A percentile compares a stretch with the other conserved stretches of the same genome.
These are phyloP conservation scores for Petrolisthes manimaculis DNA, from an alignment of 2,888 invertebrate genomes.

Conservation along the genomic window DNA sequence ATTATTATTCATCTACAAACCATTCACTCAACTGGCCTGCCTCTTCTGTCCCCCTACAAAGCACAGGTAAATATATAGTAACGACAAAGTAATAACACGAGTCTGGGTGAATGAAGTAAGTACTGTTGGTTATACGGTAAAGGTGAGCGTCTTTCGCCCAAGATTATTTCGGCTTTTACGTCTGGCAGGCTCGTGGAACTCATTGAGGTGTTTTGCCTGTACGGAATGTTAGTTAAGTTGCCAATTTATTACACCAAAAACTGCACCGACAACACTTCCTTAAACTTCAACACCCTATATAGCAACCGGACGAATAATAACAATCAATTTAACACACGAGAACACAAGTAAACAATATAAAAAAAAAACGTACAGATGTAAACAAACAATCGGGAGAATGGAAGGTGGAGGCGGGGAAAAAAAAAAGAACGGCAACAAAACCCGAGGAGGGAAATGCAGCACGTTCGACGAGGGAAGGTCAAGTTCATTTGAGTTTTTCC, in stretches of 20 bases:
- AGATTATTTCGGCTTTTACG: neutral
- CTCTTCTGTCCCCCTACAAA: too few species aligned
- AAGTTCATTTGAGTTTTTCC: constrained; percentile 6
- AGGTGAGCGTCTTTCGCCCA: too few species aligned
- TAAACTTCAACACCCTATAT: neutral
- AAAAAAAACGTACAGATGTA: too few species aligned
- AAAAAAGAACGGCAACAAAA: constrained; percentile 1
- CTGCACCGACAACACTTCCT: neutral
- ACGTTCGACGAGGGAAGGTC: neutral
- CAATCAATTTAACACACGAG: too few species aligned
- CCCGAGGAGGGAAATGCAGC: neutral
- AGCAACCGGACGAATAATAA: too few species aligned
- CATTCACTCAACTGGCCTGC: too few species aligned
- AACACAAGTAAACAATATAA: neutral
- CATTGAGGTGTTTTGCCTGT: constrained; percentile 10
- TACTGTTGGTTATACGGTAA: too few species aligned
- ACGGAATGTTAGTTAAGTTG: constrained; percentile 5
- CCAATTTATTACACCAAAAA: constrained; percentile 1
- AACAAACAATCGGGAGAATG: neutral
- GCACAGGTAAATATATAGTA: too few species aligned
- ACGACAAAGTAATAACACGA: too few species aligned
- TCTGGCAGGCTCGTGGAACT: constrained; percentile 1
- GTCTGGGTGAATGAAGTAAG: too few species aligned
- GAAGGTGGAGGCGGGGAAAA: too few species aligned
- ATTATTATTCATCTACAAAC: too few species aligned